phyloP scores from a whole-genome alignment of 1,140 invertebrate species.

The Trachymyrmex cornetzi region DNA sequence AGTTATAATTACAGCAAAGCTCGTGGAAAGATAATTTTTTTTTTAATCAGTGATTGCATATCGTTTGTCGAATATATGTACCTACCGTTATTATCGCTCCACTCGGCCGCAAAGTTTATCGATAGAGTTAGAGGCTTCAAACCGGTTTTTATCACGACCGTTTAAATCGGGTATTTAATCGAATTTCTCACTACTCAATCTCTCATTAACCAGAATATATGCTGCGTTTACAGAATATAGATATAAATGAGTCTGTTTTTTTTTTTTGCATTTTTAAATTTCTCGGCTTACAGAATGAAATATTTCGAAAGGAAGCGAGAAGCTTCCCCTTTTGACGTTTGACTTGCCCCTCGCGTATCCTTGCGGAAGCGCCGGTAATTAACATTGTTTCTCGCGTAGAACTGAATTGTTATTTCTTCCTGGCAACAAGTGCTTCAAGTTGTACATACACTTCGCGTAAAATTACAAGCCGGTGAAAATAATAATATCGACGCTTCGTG shows the following conservation, averaged over 20 bases:
- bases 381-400: slow-evolving; percentile 49
- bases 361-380: slow-evolving; percentile 61
- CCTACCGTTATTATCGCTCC: slow-evolving; percentile 63
- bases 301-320: slow-evolving; percentile 64
- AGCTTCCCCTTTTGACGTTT: slow-evolving; percentile 17
- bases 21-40: slow-evolving; percentile 61
- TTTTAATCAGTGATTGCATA: slow-evolving; percentile 64
- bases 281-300: slow-evolving; percentile 55
- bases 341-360: slow-evolving; percentile 49
- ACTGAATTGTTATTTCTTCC: slow-evolving; percentile 64
- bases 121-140: slow-evolving; percentile 62
- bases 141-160: slow-evolving; percentile 58
- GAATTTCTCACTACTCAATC: slow-evolving; percentile 51
- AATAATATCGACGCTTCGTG: slow-evolving; percentile 17
- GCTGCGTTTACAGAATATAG: slow-evolving; percentile 4
- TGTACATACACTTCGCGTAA: background rate
- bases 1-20: slow-evolving; percentile 60
- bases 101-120: slow-evolving; percentile 62
- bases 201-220: slow-evolving; percentile 53
- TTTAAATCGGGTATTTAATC: slow-evolving; percentile 60
- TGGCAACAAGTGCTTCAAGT: slow-evolving; percentile 72
- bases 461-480: slow-evolving; percentile 28
- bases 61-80: slow-evolving; percentile 62
- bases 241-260: slow-evolving; percentile 12
- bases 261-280: slow-evolving; percentile 37